These are phyloP conservation scores for Eurosta solidaginis DNA, from an alignment of 1,140 invertebrate species.

Conservation along the genomic window DNA sequence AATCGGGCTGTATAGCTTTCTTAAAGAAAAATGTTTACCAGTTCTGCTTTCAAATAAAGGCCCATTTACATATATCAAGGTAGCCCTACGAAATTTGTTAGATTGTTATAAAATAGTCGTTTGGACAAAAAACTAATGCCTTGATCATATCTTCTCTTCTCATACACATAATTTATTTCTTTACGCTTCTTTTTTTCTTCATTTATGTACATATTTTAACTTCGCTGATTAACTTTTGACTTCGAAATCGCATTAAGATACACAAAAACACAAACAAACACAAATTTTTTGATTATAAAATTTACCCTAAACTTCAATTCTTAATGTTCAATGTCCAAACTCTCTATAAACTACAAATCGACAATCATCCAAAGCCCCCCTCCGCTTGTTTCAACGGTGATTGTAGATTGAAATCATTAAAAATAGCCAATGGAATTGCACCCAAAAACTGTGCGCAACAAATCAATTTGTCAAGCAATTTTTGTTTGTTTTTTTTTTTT, in stretches of 20 bases:
- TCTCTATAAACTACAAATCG: background rate
- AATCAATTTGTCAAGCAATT: slow-evolving; percentile 17
- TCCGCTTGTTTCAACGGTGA: background rate
- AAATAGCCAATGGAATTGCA: background rate
- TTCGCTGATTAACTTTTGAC: slow-evolving; percentile 5
- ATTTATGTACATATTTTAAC: slow-evolving; percentile 10
- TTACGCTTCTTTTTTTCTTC: background rate
- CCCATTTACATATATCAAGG: no score
- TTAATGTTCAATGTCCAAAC: no score
- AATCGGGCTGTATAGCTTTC: no score
- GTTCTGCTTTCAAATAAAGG: no score
- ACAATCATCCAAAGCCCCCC: background rate
- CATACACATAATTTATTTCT: background rate
- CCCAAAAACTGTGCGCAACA: background rate
- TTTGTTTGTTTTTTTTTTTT: no score
- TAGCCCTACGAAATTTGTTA: no score
- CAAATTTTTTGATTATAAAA: background rate
- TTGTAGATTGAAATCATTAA: background rate
- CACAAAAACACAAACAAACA: background rate
- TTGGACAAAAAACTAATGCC: background rate
- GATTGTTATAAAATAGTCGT: no score
- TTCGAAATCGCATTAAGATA: background rate
- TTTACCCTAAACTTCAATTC: background rate
- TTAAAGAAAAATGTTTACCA: no score
- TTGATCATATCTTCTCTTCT: no score